These are phyloP conservation scores for Aleiodes alternator DNA, from an alignment of 2,888 invertebrate genomes.

Conservation along the genomic window DNA sequence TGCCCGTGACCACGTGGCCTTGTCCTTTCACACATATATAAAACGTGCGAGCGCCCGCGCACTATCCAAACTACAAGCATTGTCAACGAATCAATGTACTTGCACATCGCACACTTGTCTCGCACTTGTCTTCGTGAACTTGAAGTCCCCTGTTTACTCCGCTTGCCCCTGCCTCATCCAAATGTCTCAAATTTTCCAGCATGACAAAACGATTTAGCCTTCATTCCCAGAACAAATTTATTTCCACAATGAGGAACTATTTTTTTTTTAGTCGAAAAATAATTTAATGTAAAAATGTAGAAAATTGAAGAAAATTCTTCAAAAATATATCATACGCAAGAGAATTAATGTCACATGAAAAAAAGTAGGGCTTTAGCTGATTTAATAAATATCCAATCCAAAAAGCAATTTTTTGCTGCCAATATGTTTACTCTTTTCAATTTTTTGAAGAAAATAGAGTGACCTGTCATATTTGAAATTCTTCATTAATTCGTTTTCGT, in stretches of 20 bases:
- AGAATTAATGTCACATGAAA: too few relatives aligned
- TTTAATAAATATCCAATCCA: too few relatives aligned
- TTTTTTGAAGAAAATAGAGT: too few relatives aligned
- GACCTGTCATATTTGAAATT: too few relatives aligned
- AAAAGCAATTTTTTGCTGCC: too few relatives aligned
- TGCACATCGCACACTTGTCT: slow-evolving; percentile 25
- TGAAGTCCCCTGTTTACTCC: slow-evolving; percentile 52
- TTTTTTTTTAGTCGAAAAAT: neutral
- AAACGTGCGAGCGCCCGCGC: slow-evolving; percentile 7
- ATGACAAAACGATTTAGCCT: slow-evolving; percentile 42
- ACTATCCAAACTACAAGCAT: neutral
- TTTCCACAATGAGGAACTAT: neutral
- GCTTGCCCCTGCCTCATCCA: slow-evolving; percentile 61
- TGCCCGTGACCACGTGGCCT: slow-evolving; percentile 73
- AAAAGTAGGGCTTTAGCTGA: too few relatives aligned
- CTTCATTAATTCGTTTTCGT: neutral
- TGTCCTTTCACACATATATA: slow-evolving; percentile 66
- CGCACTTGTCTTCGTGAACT: slow-evolving; percentile 17
- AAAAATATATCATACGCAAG: too few relatives aligned
- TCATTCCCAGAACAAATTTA: neutral
- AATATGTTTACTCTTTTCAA: too few relatives aligned
- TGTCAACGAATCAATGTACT: slow-evolving; percentile 11
- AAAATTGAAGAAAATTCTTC: too few relatives aligned
- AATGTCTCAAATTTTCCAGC: slow-evolving; percentile 62
- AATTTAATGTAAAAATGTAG: too few relatives aligned